phyloP scores from a whole-genome alignment of 2,888 invertebrate species.

The Anticlea derivata region DNA sequence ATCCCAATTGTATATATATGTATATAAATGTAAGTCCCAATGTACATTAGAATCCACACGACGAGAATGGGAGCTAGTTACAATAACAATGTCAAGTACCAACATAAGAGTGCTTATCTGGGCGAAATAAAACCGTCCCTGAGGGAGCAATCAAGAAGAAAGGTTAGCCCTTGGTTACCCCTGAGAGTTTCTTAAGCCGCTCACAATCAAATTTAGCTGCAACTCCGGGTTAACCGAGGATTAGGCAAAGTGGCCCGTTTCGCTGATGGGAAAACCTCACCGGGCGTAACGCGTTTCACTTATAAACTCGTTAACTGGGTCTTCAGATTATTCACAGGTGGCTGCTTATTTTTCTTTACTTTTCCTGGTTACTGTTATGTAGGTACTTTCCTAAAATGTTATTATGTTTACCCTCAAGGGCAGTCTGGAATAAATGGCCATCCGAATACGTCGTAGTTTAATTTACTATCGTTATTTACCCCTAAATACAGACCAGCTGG shows the following conservation, averaged over 20 bases:
- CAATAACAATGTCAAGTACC: conserved; percentile 24
- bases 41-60: conserved; percentile 22
- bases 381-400: no score
- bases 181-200: conserved; percentile 53
- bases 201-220: conserved; percentile 62
- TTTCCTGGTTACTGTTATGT: background rate
- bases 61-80: conserved; percentile 16
- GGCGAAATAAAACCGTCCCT: conserved; percentile 42
- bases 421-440: no score
- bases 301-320: conserved; percentile 42
- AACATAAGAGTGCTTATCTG: conserved; percentile 27
- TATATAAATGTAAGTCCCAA: no score
- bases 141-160: conserved; percentile 55
- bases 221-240: conserved; percentile 58
- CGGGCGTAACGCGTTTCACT: conserved; percentile 34
- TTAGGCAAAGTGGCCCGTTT: conserved; percentile 55
- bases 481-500: no score
- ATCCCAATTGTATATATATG: conserved; percentile 4
- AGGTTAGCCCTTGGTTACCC: conserved; percentile 54
- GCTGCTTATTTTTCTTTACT: background rate
- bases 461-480: no score
- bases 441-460: no score
- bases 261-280: conserved; percentile 48
- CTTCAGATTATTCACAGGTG: conserved; percentile 39
- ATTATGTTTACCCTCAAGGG: no score